Percentiles rank a stretch among this genome's conserved stretches.
Conservation (phyloP, 2,113 vertebrate species). For the Ochotona princeps region DNA sequence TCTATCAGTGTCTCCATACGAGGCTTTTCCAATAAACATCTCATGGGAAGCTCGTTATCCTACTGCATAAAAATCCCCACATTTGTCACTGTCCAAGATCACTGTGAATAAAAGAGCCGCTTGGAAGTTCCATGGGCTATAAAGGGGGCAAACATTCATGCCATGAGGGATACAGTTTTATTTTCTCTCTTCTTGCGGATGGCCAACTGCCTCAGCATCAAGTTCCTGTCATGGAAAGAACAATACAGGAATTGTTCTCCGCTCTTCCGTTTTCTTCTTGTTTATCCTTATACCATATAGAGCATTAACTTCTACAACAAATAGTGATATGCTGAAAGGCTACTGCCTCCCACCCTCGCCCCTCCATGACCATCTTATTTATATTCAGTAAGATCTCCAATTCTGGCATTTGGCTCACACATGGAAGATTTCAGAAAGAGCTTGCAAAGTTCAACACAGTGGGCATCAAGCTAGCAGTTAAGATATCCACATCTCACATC, state of each 20-base stretch:
- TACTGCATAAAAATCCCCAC: not conserved
- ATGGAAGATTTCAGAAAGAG: not conserved
- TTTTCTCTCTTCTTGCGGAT: not conserved
- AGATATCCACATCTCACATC: too few species aligned
- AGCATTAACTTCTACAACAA: constrained; percentile 11
- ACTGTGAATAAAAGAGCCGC: not conserved
- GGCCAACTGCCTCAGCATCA: not conserved
- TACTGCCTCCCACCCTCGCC: not conserved
- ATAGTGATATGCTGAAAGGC: not conserved
- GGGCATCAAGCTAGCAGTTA: too few species aligned
- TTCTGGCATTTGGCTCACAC: not conserved
- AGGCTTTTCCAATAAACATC: not conserved
- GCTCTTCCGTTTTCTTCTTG: not conserved
- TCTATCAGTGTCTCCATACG: constrained; percentile 24
- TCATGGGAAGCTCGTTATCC: not conserved
- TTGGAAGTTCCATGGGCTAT: not conserved
- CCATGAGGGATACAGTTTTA: not conserved
- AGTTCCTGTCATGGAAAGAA: not conserved
- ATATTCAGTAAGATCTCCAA: not conserved
- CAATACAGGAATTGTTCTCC: not conserved
- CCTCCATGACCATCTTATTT: not conserved
- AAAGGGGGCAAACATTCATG: not conserved
- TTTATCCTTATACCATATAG: not conserved
- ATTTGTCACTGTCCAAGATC: not conserved
- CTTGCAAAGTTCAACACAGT: not conserved